Percentiles rank a stretch among this genome's conserved stretches.
These are phyloP conservation scores for Tridacna gigas DNA, from an alignment of 2,888 invertebrate species.

Conservation along the genomic window DNA sequence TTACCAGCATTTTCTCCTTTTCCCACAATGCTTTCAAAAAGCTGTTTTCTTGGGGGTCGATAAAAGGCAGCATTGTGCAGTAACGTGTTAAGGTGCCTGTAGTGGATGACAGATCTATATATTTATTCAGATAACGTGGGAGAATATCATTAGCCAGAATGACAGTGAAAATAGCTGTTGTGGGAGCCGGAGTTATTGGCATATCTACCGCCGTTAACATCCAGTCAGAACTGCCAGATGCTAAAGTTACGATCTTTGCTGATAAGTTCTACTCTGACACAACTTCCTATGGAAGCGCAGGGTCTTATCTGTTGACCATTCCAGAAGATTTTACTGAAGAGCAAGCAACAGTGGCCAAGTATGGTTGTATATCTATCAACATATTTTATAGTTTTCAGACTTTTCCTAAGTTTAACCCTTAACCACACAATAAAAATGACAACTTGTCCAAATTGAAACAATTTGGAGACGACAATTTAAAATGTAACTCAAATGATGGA, in stretches of 20 bases:
- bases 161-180: not conserved
- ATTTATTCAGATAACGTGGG: too few species aligned
- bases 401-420: too few species aligned
- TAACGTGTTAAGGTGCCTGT: too few species aligned
- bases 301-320: not conserved
- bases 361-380: not conserved
- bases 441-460: too few species aligned
- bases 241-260: not conserved
- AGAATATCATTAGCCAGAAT: not conserved
- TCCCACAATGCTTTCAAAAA: too few species aligned
- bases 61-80: too few species aligned
- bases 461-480: too few species aligned
- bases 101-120: too few species aligned
- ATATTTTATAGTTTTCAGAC: not conserved
- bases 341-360: not conserved
- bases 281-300: not conserved
- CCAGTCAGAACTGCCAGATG: not conserved
- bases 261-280: slow-evolving; percentile 1
- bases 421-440: too few species aligned
- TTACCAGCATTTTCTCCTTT: too few species aligned
- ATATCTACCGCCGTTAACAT: not conserved
- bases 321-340: not conserved
- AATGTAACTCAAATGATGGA: too few species aligned
- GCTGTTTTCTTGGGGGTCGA: too few species aligned
- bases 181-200: not conserved